phyloP scores from a whole-genome alignment of 2,888 invertebrate species.

The Drosophila prolongata region DNA sequence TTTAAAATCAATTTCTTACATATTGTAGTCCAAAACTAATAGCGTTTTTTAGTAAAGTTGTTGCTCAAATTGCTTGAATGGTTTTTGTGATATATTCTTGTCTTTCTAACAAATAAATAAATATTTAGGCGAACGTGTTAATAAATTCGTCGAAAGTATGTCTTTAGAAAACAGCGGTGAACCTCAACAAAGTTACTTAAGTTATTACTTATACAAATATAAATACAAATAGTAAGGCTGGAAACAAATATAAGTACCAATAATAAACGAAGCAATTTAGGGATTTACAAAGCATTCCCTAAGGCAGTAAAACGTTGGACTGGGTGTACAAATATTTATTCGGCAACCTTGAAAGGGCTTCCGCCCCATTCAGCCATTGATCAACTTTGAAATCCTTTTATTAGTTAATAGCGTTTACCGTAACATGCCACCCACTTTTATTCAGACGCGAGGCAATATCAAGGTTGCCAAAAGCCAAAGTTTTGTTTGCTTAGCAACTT shows the following conservation, averaged over 20 bases:
- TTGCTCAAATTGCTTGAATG: not conserved
- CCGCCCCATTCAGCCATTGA: conserved; percentile 29
- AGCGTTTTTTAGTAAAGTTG: too few relatives aligned
- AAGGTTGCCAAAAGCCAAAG: conserved; percentile 34
- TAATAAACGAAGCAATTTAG: conserved; percentile 3
- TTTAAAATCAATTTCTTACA: not conserved
- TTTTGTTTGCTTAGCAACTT: conserved; percentile 56
- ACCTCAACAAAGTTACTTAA: not conserved
- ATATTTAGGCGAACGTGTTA: not conserved
- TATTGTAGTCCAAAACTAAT: not conserved
- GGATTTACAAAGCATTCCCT: conserved; percentile 4
- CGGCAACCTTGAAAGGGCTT: conserved; percentile 24
- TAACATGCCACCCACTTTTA: conserved; percentile 32
- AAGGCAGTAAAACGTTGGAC: not conserved
- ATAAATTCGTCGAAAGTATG: too few relatives aligned
- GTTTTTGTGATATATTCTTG: not conserved
- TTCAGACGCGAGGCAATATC: conserved; percentile 24
- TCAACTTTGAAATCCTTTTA: conserved; percentile 41
- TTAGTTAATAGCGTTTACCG: conserved; percentile 36
- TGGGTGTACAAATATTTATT: conserved; percentile 14
- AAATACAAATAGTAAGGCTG: not conserved
- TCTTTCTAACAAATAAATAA: not conserved
- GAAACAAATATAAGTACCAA: not conserved
- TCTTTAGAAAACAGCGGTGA: not conserved
- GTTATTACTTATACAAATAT: not conserved